Evolutionary conservation across 1,140 invertebrate species (phyloP).

Genomic region (Linepithema humile): DNA sequence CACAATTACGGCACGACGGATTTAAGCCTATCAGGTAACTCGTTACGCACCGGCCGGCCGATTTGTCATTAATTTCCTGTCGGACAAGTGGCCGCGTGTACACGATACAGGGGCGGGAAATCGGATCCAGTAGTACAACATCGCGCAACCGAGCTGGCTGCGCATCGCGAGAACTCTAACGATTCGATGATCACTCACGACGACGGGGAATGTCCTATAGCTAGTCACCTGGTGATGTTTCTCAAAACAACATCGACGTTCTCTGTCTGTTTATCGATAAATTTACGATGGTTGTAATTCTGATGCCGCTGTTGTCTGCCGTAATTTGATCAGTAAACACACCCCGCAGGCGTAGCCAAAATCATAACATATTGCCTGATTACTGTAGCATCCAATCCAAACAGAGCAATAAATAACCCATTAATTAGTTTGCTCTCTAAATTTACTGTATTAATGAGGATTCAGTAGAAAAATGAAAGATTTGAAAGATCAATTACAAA

Average conservation of each 20-base stretch:
- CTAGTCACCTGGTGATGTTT: background rate
- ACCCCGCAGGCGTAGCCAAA: no score
- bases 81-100: conserved; percentile 12
- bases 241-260: background rate
- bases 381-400: background rate
- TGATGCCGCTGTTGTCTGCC: background rate
- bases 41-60: conserved; percentile 25
- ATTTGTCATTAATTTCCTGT: conserved; percentile 67
- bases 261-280: background rate
- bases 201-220: conserved; percentile 34
- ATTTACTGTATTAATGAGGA: background rate
- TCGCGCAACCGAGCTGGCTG: background rate
- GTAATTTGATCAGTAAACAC: background rate
- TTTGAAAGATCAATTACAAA: background rate
- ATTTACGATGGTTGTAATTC: conserved; percentile 2
- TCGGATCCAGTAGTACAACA: conserved; percentile 24
- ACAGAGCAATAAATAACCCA: background rate
- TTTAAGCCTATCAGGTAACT: conserved; percentile 57
- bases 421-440: background rate
- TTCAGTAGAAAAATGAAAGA: background rate
- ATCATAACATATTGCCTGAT: background rate
- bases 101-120: conserved; percentile 33
- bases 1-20: conserved; percentile 46
- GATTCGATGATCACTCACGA: conserved; percentile 14
- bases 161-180: background rate